These are phyloP conservation scores for Columba guinea DNA, from an alignment of 2,797 vertebrate genomes.

Conservation along the genomic window DNA sequence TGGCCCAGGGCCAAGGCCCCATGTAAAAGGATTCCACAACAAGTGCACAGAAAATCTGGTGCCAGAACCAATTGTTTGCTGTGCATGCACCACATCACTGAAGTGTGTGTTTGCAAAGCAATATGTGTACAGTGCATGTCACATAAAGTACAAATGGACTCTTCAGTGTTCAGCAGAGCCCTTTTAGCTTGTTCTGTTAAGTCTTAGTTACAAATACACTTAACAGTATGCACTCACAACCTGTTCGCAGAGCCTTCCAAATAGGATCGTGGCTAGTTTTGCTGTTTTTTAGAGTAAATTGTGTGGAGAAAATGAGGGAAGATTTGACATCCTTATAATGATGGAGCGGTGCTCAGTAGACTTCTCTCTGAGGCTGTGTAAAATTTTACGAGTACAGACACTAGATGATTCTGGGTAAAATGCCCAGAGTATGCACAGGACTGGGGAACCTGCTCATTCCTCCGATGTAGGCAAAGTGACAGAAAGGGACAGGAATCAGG, in stretches of 20 bases:
- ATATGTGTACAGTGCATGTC: no score
- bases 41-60: neutral
- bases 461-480: neutral
- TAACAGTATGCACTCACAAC: neutral
- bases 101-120: neutral
- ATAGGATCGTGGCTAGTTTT: neutral
- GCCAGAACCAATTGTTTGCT: neutral
- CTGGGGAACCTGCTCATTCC: neutral
- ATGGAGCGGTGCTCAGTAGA: rapidly evolving
- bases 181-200: neutral
- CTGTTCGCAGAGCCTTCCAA: neutral
- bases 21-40: neutral
- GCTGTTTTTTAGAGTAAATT: neutral
- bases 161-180: neutral
- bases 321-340: rapidly evolving
- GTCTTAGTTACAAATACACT: neutral
- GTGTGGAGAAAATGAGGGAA: neutral
- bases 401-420: neutral
- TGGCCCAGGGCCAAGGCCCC: neutral
- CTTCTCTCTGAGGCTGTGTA: neutral
- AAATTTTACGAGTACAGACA: neutral
- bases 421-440: neutral
- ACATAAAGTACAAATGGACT: neutral
- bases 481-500: neutral
- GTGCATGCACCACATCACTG: neutral